Conservation (phyloP, 2,888 invertebrate species). For the Phengaris arion region DNA sequence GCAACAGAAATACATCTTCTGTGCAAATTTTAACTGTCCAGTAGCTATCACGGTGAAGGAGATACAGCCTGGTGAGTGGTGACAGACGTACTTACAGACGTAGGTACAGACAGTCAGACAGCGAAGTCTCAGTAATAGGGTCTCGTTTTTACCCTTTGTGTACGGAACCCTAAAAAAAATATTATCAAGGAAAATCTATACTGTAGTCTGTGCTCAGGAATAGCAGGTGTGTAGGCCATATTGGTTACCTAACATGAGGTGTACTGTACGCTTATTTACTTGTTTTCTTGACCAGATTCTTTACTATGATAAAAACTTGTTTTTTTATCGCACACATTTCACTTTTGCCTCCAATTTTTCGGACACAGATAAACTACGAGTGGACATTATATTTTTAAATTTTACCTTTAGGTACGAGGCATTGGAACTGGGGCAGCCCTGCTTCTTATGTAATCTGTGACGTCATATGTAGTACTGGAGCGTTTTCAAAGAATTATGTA, state of each 20-base stretch:
- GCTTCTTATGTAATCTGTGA: constrained; percentile 18
- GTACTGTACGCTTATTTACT: background rate
- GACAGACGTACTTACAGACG: too few relatives aligned
- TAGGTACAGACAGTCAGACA: too few relatives aligned
- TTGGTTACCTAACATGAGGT: background rate
- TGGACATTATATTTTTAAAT: constrained; percentile 22
- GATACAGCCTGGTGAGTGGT: too few relatives aligned
- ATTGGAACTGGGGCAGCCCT: constrained; percentile 4
- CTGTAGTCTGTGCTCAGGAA: too few relatives aligned
- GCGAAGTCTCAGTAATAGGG: too few relatives aligned
- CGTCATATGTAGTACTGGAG: background rate
- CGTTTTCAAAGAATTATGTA: background rate
- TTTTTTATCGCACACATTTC: background rate
- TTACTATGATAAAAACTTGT: constrained; percentile 2
- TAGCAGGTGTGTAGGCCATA: background rate
- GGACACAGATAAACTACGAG: background rate
- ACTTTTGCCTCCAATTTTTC: constrained; percentile 4
- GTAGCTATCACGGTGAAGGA: too few relatives aligned
- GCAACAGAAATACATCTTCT: too few relatives aligned
- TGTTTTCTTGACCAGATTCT: background rate
- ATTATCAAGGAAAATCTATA: too few relatives aligned
- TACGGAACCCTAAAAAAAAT: too few relatives aligned
- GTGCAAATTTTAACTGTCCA: too few relatives aligned
- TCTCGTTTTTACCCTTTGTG: too few relatives aligned
- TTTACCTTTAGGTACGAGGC: constrained; percentile 1